Evolutionary conservation across 2,113 vertebrate species (phyloP).

Genomic region (Danionella cerebrum): DNA sequence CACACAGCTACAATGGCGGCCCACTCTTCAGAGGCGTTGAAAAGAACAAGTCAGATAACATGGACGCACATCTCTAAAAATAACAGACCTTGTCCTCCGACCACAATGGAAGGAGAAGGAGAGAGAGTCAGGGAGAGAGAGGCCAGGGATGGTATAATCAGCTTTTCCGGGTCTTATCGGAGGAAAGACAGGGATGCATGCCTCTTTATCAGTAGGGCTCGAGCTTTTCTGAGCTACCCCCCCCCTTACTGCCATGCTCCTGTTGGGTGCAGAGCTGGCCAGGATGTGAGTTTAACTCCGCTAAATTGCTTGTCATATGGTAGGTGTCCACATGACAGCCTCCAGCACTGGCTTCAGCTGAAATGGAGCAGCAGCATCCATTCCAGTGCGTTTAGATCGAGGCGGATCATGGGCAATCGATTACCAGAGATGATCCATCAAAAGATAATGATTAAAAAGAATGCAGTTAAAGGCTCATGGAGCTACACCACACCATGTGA

Average conservation of each 20-base stretch:
- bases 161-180: constrained; percentile 74
- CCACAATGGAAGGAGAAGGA: constrained; percentile 41
- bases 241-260: constrained; percentile 31
- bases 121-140: constrained; percentile 11
- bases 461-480: too few species aligned
- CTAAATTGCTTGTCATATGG: constrained; percentile 16
- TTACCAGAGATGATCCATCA: too few species aligned
- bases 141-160: constrained; percentile 57
- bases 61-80: constrained; percentile 63
- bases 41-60: constrained; percentile 71
- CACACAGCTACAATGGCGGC: constrained; percentile 56
- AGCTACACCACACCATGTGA: too few species aligned
- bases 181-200: constrained; percentile 68
- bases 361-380: background rate
- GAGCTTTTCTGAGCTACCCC: constrained; percentile 52
- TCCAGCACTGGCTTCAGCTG: constrained; percentile 12
- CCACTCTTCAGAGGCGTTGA: constrained; percentile 63
- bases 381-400: too few species aligned
- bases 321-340: constrained; percentile 34
- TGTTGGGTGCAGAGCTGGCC: background rate
- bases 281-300: constrained; percentile 32
- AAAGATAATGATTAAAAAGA: too few species aligned
- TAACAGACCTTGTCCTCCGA: constrained; percentile 53
- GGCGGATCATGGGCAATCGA: too few species aligned
- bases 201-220: constrained; percentile 57